Base-by-base conservation (phyloP, 2,888 invertebrate species). In the Cartodere bifasciata region DNA sequence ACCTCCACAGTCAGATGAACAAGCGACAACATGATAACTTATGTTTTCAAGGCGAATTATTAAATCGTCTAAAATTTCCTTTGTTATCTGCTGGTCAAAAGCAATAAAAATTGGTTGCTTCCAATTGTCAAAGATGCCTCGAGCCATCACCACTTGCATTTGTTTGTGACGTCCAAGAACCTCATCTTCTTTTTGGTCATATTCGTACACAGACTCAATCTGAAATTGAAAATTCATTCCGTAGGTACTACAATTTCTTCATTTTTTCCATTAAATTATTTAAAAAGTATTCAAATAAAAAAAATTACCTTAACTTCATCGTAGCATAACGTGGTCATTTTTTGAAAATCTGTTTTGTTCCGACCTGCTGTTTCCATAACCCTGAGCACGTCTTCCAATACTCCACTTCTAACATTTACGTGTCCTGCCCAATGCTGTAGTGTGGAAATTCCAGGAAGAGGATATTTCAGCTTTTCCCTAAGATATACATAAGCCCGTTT, bases 1-100 rank as follows among this genome's bases (percentile, higher is more conserved):
- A 10, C 42, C 42, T 7, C 47, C 49, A 36, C 44, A 47, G 29
- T 50, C 47, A 3, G 32, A 39, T 3, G 44, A 41, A 33, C 42
- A 44, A 3, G 45, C 48, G 4, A 51, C 47, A 11, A 51, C 49
- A 16, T 41, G 35, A 37, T 43, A 52, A 6, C 35, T 36, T 2
- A 40, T 32, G 17, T 35, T 28, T 29, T 45, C 31, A 4, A 50
- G 29, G 11, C 38, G 21, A 3, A 16, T 29, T 16, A 48, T 43
- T 3, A 47, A 16, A 11, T 37, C 16, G 2, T 32, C 6, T 13
- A 45, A 34, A 34, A 49, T 29, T n/a, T 37, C 15, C 33, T 40
- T 31, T 13, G 48, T 50, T 27, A 53, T 45, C 33, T 44, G 49
- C 33, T 40, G 26, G 32, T 51, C 53, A 36, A 54, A 53, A 11